Evolutionary conservation across 2,113 vertebrate genomes (phyloP), one percentile per base, ranked within the genome.

Genomic region (Eupsittula cactorum): DNA sequence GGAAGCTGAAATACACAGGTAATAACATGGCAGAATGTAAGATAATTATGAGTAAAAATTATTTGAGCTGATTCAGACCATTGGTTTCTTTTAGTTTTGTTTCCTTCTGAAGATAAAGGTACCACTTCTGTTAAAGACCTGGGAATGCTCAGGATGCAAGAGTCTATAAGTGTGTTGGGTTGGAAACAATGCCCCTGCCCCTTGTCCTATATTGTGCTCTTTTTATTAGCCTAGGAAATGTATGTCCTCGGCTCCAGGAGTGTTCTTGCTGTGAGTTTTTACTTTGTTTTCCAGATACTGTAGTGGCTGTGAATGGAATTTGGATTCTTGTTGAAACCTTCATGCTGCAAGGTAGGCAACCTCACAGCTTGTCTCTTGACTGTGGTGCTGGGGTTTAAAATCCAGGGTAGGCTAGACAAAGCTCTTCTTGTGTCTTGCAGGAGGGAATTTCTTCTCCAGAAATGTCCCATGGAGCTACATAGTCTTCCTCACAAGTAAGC

Each of bases 241-340:
- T 14, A 21, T 41, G 44, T 49, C n/a, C 10, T 42, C n/a, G 64
- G 41, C 7, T 47, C 42, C 44, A 84, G 52, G 27, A 73, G 5
- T 60, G 16, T 1, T 19, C 82, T 90, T 88, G 47, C 52, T 19
- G 60, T 6, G 80, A 29, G 9, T 21, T 57, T 95, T 71, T 81
- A 64, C 47, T 92, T 76, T 86, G 5, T 96, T 95, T 95, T 97
- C 33, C 96, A 99, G 99, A 99, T 98, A 95, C 97, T 85, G 99
- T 99, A 92, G 99, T 99, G 92, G 99, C 99, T 5, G 97, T 99
- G 76, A 99, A 99, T 5, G 99, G 99, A n/a, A 97, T 99, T 75
- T 99, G 99, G 99, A 99, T 99, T 97, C 98, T 99, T 3, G 98
- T 99, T 95, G 99, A 99, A 96, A 99, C 99, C 4, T 99, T 99